phyloP scores from a whole-genome alignment of 2,888 invertebrate genomes.

The Acronicta leporina region DNA sequence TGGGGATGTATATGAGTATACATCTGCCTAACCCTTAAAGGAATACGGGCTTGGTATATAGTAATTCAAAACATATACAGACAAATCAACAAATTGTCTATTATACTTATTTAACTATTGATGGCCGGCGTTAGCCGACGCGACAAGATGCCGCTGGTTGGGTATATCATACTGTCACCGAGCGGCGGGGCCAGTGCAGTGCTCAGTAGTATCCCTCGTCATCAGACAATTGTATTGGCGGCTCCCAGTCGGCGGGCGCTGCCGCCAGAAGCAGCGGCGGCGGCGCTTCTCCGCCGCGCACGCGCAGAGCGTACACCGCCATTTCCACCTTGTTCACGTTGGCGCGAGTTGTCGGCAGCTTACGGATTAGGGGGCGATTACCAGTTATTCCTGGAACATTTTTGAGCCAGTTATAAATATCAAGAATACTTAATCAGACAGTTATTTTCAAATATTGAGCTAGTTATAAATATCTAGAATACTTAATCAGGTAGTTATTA shows the following conservation, averaged over 20 bases:
- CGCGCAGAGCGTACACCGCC: slow-evolving; percentile 94
- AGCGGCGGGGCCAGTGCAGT: neutral
- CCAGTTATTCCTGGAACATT: slow-evolving; percentile 68
- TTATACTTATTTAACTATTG: slow-evolving; percentile 5
- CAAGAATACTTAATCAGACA: too few species aligned
- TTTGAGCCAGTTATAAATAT: too few species aligned
- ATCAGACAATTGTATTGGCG: slow-evolving; percentile 59
- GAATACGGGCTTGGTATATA: too few species aligned
- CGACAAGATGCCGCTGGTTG: neutral
- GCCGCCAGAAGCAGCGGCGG: slow-evolving; percentile 78
- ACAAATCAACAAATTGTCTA: slow-evolving; percentile 2
- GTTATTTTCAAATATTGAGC: too few species aligned
- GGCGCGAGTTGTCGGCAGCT: slow-evolving; percentile 92
- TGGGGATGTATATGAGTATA: too few species aligned
- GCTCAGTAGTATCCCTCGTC: slow-evolving; percentile 77
- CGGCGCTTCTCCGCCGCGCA: slow-evolving; percentile 94
- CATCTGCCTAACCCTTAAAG: too few species aligned
- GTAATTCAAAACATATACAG: slow-evolving; percentile 4
- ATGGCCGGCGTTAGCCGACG: too few species aligned
- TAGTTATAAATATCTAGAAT: too few species aligned
- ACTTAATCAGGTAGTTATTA: too few species aligned
- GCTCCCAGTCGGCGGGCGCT: slow-evolving; percentile 61
- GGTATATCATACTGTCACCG: neutral
- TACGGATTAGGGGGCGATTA: slow-evolving; percentile 90
- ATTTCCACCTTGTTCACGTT: slow-evolving; percentile 95